Evolutionary conservation across 2,797 vertebrate species (phyloP).

Genomic region (Eospalax fontanierii): DNA sequence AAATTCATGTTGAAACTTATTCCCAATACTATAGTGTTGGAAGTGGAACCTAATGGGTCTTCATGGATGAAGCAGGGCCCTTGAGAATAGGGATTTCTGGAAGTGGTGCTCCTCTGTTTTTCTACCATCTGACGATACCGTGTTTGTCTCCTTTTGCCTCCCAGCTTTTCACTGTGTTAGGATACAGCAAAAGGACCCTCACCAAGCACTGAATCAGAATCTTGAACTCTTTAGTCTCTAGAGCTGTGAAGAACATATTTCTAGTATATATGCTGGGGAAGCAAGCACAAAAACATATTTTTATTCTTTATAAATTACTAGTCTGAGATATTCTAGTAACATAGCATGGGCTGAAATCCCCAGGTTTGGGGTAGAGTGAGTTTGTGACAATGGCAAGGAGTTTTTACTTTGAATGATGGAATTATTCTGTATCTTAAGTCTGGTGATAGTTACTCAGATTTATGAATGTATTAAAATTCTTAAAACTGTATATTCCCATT

Average conservation of each 20-base stretch:
- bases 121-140: too few species aligned
- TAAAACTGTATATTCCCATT: neutral
- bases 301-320: neutral
- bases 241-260: neutral
- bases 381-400: neutral
- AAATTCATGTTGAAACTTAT: conserved; percentile 8
- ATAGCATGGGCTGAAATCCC: neutral
- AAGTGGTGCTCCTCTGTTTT: neutral
- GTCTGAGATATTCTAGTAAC: neutral
- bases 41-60: neutral
- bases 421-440: neutral
- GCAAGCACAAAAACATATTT: neutral
- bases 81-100: neutral
- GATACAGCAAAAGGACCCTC: neutral
- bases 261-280: too few species aligned
- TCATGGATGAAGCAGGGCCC: neutral
- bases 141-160: neutral
- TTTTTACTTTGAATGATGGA: neutral
- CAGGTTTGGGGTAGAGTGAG: neutral
- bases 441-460: neutral
- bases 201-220: neutral
- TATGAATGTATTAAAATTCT: conserved; percentile 37
- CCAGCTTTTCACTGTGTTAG: neutral
- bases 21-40: neutral
- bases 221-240: neutral